Evolutionary conservation across 2,888 invertebrate genomes (phyloP).

Genomic region (Labia minor): DNA sequence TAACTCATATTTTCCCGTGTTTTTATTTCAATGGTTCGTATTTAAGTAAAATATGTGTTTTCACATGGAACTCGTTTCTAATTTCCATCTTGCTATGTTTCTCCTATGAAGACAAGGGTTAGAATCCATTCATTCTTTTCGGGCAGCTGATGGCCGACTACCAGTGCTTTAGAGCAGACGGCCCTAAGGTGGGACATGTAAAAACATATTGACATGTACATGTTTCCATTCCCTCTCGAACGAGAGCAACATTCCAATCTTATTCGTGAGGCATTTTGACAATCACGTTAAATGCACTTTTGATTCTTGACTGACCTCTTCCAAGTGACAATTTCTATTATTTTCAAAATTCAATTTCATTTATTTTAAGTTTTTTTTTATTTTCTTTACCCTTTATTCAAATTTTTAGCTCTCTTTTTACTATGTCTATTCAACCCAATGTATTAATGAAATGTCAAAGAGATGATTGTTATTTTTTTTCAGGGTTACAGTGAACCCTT

Average conservation of each 20-base stretch:
- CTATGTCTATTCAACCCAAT: too few species aligned
- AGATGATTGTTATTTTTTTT: constrained; percentile 17
- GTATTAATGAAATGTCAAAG: not conserved
- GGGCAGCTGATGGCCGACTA: constrained; percentile 35
- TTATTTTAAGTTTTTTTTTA: constrained; percentile 22
- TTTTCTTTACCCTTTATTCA: not conserved
- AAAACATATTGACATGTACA: constrained; percentile 20
- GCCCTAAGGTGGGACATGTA: constrained; percentile 26
- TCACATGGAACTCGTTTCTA: constrained; percentile 16
- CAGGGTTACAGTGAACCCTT: constrained; percentile 24
- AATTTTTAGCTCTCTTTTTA: too few species aligned
- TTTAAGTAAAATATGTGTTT: constrained; percentile 13
- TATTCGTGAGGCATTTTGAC: constrained; percentile 17
- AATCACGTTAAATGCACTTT: not conserved
- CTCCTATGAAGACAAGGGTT: constrained; percentile 37
- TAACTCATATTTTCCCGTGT: constrained; percentile 31
- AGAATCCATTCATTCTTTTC: constrained; percentile 36
- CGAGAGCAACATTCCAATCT: not conserved
- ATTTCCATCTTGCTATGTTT: constrained; percentile 23
- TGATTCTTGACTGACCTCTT: constrained; percentile 30
- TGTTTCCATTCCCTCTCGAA: constrained; percentile 9
- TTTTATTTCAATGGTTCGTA: constrained; percentile 19
- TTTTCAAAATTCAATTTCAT: too few species aligned
- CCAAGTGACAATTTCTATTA: too few species aligned
- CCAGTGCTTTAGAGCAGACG: constrained; percentile 30